These are phyloP conservation scores for Lepidocyrtoides sp. DNA, from an alignment of 2,888 invertebrate genomes.

Conservation along the genomic window DNA sequence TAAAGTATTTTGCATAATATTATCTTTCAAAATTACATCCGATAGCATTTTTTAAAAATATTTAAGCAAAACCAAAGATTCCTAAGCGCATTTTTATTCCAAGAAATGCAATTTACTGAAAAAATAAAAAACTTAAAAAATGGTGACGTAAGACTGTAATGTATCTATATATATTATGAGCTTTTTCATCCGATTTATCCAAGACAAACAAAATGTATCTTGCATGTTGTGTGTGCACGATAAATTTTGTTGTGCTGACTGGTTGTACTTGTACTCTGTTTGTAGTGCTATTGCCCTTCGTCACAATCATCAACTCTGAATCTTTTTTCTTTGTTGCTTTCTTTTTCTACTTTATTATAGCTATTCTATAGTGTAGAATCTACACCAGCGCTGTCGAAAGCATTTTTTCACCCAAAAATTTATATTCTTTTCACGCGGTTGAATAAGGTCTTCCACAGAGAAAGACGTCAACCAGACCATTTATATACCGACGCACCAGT, in stretches of 20 bases:
- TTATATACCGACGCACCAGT: constrained; percentile 34
- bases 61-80: no score
- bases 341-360: not conserved
- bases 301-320: constrained; percentile 55
- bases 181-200: not conserved
- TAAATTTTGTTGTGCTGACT: not conserved
- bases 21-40: no score
- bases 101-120: no score
- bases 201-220: not conserved
- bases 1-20: no score
- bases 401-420: constrained; percentile 56
- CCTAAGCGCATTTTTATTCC: no score
- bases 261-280: not conserved
- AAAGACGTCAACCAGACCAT: constrained; percentile 65
- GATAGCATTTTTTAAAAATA: no score
- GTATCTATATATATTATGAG: not conserved
- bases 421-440: constrained; percentile 70
- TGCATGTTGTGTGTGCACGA: not conserved
- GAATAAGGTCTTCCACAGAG: constrained; percentile 65
- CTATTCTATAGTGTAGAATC: no score
- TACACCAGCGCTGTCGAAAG: constrained; percentile 37
- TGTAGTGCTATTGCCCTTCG: constrained; percentile 13
- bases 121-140: no score
- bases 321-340: constrained; percentile 1
- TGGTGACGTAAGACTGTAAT: not conserved